A percentile compares a stretch with the other conserved stretches of the same genome.
These are phyloP conservation scores for Perccottus glenii DNA, from an alignment of 2,113 vertebrate species.

Conservation along the genomic window DNA sequence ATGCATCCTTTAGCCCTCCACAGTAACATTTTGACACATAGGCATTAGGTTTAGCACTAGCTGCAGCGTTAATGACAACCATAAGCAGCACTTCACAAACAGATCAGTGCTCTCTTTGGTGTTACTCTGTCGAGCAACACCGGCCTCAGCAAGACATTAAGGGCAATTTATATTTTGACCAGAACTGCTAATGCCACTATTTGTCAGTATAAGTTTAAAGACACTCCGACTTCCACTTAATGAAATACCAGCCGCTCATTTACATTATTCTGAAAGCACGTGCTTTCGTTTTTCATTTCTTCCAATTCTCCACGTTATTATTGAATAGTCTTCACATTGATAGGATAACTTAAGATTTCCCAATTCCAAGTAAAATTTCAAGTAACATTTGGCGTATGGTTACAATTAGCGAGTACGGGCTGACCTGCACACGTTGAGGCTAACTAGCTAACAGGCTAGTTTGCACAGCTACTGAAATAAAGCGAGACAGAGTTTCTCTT, in stretches of 20 bases:
- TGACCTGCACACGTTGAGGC: constrained; percentile 62
- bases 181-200: neutral
- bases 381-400: neutral
- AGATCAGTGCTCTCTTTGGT: neutral
- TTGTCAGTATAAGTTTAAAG: constrained; percentile 1
- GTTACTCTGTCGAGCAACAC: constrained; percentile 6
- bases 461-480: constrained; percentile 48
- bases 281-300: constrained; percentile 40
- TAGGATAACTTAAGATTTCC: neutral
- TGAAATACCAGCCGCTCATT: constrained; percentile 26
- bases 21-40: constrained; percentile 15
- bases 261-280: constrained; percentile 51
- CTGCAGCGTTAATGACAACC: neutral
- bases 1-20: constrained; percentile 32
- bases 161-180: constrained; percentile 9
- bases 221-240: neutral
- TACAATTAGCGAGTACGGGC: constrained; percentile 42
- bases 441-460: constrained; percentile 61
- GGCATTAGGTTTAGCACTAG: neutral
- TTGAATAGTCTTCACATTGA: too few relatives aligned
- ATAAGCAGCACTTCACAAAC: neutral
- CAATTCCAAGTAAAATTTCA: neutral
- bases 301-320: neutral
- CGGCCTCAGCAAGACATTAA: constrained; percentile 33
- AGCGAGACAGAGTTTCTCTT: constrained; percentile 10